A percentile compares a stretch with the other conserved stretches of the same genome.
These are phyloP conservation scores for Zaprionus tsacasi DNA, from an alignment of 1,140 invertebrate genomes.

Conservation along the genomic window DNA sequence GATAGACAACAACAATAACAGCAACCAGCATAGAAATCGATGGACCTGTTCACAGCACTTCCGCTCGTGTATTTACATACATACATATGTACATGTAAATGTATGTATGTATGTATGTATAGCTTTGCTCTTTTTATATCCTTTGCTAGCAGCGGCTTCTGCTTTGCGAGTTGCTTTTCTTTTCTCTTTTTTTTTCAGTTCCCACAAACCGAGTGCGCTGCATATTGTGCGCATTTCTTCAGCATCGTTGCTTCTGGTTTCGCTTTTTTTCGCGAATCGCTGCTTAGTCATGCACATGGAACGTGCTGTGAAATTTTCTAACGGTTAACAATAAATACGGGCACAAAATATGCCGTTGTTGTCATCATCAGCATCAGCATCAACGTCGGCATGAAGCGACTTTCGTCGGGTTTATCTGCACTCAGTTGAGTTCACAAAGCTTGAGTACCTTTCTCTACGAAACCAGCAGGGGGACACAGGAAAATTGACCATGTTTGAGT, in stretches of 20 bases:
- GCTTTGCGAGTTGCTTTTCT: conserved; percentile 1
- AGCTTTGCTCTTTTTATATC: conserved; percentile 10
- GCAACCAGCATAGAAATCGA: conserved; percentile 35
- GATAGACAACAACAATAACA: conserved; percentile 46
- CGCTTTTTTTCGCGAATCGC: conserved; percentile 26
- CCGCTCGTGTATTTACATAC: conserved; percentile 7
- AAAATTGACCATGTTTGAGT: conserved; percentile 14
- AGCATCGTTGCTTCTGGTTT: conserved; percentile 45
- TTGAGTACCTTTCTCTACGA: conserved; percentile 33
- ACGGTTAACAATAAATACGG: conserved; percentile 69
- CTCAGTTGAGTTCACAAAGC: conserved; percentile 59
- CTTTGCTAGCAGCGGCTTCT: conserved; percentile 11
- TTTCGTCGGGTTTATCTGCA: conserved; percentile 7
- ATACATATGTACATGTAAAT: no score
- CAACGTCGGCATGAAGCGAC: conserved; percentile 28
- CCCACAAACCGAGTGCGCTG: conserved; percentile 14
- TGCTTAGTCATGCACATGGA: conserved; percentile 69
- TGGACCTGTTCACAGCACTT: conserved; percentile 50
- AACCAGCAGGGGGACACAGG: background rate
- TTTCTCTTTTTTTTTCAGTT: background rate
- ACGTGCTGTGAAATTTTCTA: conserved; percentile 52
- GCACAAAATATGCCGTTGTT: conserved; percentile 44
- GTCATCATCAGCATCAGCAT: conserved; percentile 19
- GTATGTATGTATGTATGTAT: background rate
- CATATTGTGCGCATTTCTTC: conserved; percentile 63